Evolutionary conservation across 2,888 invertebrate species (phyloP), one percentile per base, ranked within the genome.

Genomic region (Rhaphigaster nebulosa): DNA sequence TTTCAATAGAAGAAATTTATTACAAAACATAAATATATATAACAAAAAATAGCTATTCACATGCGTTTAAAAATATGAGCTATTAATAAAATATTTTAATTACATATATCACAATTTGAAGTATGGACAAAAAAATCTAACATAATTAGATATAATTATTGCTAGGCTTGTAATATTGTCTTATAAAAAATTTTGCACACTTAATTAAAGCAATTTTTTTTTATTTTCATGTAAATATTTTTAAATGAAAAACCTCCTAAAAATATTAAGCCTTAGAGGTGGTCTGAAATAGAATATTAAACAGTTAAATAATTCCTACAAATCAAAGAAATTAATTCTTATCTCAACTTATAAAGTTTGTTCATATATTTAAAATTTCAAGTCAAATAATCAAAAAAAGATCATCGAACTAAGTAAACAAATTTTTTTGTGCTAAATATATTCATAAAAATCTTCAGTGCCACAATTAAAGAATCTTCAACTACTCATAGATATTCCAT

Each of bases 81-180:
- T 45, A 84, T 45, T 84, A 84, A 84, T 84, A 84, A 84, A 84
- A 84, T 84, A 84, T n/a, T 84, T 84, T 84, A 80, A 84, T 84
- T 84, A 84, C 84, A 84, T n/a, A 84, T 84, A 84, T 84, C 84
- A 84, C 84, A 84, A 84, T 13, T 45, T 26, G 2, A 41, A 45
- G 1, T n/a, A 84, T 50, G n/a, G 41, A n/a, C 84, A 84, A 18
- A 23, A 65, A 13, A 76, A 0, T 8, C 0, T 29, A 65, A 65
- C 13, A 60, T 65, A 18, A 76, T 20, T 76, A 38, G 70, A 76
- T 38, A 38, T 6, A 4, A 76, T 20, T 76, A 76, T 76, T 34
- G 70, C 70, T 76, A 76, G 18, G 20, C 8, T 38, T 38, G 20
- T 8, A 20, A 65, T 34, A 18, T 60, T n/a, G 60, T 29, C n/a